Conservation (phyloP, 2,113 vertebrate species). For the Leucosticte australis region DNA sequence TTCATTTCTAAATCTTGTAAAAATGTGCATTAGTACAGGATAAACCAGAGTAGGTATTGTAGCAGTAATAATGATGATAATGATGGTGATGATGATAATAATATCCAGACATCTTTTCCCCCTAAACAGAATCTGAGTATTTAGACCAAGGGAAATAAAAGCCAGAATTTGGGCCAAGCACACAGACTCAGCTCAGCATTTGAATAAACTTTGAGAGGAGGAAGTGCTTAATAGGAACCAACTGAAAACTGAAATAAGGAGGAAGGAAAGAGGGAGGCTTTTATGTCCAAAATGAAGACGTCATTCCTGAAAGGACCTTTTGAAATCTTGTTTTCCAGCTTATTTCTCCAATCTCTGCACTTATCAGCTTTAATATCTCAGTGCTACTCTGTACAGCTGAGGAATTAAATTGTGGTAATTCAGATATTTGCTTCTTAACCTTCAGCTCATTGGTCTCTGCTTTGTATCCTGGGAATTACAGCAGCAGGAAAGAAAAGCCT, state of each 20-base stretch:
- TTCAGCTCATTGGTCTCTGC: background rate
- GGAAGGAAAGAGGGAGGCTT: background rate
- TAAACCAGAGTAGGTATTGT: background rate
- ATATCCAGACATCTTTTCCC: background rate
- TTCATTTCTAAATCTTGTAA: background rate
- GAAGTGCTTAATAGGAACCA: background rate
- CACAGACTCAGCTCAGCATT: background rate
- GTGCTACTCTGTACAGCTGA: background rate
- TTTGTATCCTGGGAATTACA: background rate
- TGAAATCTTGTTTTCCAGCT: conserved; percentile 2
- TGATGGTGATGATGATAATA: too few relatives aligned
- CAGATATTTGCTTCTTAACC: background rate
- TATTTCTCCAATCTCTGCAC: background rate
- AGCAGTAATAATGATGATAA: too few relatives aligned
- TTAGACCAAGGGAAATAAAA: background rate
- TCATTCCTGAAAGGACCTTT: background rate
- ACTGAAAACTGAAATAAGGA: background rate
- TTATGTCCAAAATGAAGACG: background rate
- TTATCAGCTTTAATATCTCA: background rate
- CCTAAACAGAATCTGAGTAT: background rate
- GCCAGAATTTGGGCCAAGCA: background rate
- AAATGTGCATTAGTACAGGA: background rate
- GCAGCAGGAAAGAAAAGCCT: background rate
- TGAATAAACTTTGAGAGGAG: background rate
- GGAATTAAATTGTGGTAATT: background rate